These are phyloP conservation scores for Nibea coibor DNA, from an alignment of 2,113 vertebrate genomes.

Conservation along the genomic window DNA sequence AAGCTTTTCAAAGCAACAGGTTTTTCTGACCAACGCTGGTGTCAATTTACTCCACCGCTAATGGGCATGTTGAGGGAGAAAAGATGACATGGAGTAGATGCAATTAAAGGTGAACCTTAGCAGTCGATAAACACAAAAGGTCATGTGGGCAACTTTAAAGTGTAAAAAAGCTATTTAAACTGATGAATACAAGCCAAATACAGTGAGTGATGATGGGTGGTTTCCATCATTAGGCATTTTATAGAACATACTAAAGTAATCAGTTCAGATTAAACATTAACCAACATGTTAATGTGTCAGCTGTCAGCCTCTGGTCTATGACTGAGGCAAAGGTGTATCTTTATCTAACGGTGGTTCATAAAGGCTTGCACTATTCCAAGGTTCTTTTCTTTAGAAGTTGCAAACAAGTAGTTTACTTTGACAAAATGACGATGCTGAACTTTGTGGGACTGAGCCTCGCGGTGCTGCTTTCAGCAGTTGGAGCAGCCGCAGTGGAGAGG, in stretches of 20 bases:
- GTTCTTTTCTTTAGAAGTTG: not conserved
- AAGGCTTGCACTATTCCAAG: not conserved
- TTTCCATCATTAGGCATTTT: not conserved
- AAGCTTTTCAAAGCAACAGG: not conserved
- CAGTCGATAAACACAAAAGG: not conserved
- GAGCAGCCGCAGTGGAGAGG: constrained; percentile 39
- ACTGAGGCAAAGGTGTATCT: constrained; percentile 43
- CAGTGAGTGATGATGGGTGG: not conserved
- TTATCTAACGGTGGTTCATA: constrained; percentile 45
- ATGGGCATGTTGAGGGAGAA: not conserved
- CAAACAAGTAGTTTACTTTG: not conserved
- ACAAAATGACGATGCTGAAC: constrained; percentile 22
- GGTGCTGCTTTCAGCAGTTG: constrained; percentile 40
- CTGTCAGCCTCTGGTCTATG: accelerated
- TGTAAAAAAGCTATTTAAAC: not conserved
- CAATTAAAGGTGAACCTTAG: not conserved
- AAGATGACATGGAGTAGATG: not conserved
- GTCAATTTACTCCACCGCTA: not conserved
- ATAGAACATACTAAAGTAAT: not conserved
- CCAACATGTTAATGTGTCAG: not conserved
- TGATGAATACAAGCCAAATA: not conserved
- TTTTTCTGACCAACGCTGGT: too few relatives aligned
- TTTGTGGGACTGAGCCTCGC: constrained; percentile 23
- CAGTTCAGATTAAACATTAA: constrained; percentile 39
- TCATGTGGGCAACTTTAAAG: not conserved